Evolutionary conservation across 23 tunicate species (phyloP), one percentile per base, ranked within the genome.

Genomic region (Oikopleura dioica): DNA sequence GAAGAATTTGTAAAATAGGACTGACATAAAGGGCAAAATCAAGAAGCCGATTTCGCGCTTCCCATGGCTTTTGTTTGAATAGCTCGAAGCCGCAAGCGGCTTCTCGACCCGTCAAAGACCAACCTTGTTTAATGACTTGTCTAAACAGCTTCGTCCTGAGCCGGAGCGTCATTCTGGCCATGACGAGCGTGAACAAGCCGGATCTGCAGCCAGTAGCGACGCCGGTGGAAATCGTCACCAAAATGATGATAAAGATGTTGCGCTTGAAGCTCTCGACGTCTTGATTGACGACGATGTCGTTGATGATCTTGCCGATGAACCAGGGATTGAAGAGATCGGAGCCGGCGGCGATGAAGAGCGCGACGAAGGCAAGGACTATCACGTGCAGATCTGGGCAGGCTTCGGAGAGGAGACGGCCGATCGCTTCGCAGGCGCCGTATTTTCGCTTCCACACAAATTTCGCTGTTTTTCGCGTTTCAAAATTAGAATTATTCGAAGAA

Each of bases 321-420:
- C 72, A 63, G 33, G 72, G 72, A 28, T 63, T 63, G 72, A 63
- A 63, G 16, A 63, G 33, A 63, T 63, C 72, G 30, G 72, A 63
- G 33, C 72, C 72, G 26, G 72, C 72, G 33, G 72, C 72, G 4
- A 63, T 2, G 26, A 63, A 63, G 16, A 63, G 26, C 16, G 30
- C 16, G 33, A 63, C 26, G 26, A 63, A 63, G 2, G 72, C 72
- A 28, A 24, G 33, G 72, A 63, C 29, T 24, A 63, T 63, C 26
- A 63, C 26, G 33, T 63, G 72, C 72, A 63, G 26, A 63, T 63
- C 72, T 63, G 72, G 72, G 2, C 2, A 2, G 30, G 72, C 16
- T 31, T 63, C 72, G 2, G 33, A 23, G 4, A 63, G 26, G 26
- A 63, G 72, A 28, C 72, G 72, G 33, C 72, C 33, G 33, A 63